These are phyloP conservation scores for Vannuccia rotundouncinata DNA, from an alignment of 2,888 invertebrate species.

Conservation along the genomic window DNA sequence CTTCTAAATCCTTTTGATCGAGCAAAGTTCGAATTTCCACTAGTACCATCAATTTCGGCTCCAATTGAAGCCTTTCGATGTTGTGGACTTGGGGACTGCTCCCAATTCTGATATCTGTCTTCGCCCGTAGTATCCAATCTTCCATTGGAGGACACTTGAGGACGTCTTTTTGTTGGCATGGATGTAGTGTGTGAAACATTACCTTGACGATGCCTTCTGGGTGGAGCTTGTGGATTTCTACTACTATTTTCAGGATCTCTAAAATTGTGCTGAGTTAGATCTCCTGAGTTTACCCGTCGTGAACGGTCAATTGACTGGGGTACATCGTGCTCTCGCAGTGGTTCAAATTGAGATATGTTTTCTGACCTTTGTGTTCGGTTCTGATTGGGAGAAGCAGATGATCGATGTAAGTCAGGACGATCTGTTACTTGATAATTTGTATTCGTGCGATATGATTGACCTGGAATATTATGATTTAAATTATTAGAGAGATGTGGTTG, in stretches of 20 bases:
- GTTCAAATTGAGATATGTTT: background rate
- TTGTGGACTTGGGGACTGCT: background rate
- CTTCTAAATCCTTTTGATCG: slow-evolving; percentile 5
- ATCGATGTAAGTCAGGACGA: too few species aligned
- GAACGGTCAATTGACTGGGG: background rate
- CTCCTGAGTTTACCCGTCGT: background rate
- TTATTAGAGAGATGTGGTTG: background rate
- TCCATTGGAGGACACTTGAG: background rate
- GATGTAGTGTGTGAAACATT: background rate
- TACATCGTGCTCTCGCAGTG: background rate
- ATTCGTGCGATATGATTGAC: too few species aligned
- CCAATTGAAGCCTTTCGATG: background rate
- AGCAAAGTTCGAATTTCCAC: background rate
- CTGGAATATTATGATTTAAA: too few species aligned
- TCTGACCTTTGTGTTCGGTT: too few species aligned
- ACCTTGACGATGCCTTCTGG: background rate
- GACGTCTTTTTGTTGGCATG: background rate
- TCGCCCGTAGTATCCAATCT: background rate
- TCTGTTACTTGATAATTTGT: too few species aligned
- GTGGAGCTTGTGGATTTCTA: background rate
- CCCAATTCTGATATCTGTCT: background rate
- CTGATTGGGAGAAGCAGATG: too few species aligned
- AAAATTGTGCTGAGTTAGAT: background rate
- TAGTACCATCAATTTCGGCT: background rate
- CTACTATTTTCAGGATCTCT: background rate